Evolutionary conservation across 1,140 invertebrate species (phyloP).

Genomic region (Euura saliciscinereae): DNA sequence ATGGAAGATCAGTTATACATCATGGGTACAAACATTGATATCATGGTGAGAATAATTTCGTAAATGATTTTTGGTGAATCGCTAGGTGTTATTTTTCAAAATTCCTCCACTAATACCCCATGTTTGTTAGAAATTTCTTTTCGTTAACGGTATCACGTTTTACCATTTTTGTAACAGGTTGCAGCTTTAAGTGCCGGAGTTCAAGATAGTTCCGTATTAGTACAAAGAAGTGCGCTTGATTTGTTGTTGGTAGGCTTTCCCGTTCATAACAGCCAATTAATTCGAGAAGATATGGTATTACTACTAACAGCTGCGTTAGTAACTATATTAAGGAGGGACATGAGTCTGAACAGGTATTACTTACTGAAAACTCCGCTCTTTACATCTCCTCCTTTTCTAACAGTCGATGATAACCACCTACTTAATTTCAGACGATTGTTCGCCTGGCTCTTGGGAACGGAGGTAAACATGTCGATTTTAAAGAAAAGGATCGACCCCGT

Average conservation of each 20-base stretch:
- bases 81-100: background rate
- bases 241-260: conserved; percentile 86
- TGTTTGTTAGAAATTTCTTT: background rate
- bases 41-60: conserved; percentile 69
- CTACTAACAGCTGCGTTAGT: conserved; percentile 81
- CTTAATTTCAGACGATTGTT: conserved; percentile 71
- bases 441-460: conserved; percentile 81
- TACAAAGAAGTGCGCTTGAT: conserved; percentile 88
- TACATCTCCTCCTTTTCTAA: conserved; percentile 19
- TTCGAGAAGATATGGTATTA: conserved; percentile 75
- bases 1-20: conserved; percentile 88
- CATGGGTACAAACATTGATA: conserved; percentile 85
- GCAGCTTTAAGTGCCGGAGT: conserved; percentile 74
- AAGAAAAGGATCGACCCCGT: conserved; percentile 52
- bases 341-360: conserved; percentile 83
- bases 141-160: background rate
- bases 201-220: conserved; percentile 82
- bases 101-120: background rate
- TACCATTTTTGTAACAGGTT: conserved; percentile 55
- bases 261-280: conserved; percentile 81
- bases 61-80: background rate
- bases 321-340: conserved; percentile 87
- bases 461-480: conserved; percentile 67
- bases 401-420: background rate
- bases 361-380: background rate